phyloP scores from a whole-genome alignment of 1,140 invertebrate genomes.

The Nymphalis io region DNA sequence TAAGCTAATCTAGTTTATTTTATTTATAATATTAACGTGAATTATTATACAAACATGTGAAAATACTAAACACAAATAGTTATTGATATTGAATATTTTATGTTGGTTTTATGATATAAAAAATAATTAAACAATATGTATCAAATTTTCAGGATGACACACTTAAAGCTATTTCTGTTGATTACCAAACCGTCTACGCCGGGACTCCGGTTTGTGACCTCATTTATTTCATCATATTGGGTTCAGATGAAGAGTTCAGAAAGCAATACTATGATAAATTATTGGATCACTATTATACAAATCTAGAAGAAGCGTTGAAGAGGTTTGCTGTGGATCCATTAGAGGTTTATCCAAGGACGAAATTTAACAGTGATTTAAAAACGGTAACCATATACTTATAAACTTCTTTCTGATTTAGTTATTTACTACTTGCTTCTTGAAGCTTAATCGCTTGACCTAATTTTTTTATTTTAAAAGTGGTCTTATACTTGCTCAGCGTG shows the following conservation, averaged over 20 bases:
- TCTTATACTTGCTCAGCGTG: no score
- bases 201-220: constrained; percentile 79
- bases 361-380: constrained; percentile 53
- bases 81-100: no score
- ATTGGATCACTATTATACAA: constrained; percentile 73
- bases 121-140: neutral
- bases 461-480: no score
- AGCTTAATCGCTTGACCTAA: no score
- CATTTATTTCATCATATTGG: constrained; percentile 79
- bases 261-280: constrained; percentile 70
- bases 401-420: no score
- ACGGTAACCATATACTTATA: constrained; percentile 38
- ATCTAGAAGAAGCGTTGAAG: constrained; percentile 38
- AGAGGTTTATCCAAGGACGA: constrained; percentile 54
- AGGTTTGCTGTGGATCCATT: constrained; percentile 39
- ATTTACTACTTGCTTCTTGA: no score
- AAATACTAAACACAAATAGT: no score
- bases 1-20: no score
- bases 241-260: constrained; percentile 73
- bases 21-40: no score
- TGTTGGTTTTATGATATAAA: no score
- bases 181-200: constrained; percentile 80
- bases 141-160: constrained; percentile 49
- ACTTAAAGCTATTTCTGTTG: constrained; percentile 71
- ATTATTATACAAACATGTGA: no score